Conservation (phyloP, 2,888 invertebrate species). For the Ormia ochracea region DNA sequence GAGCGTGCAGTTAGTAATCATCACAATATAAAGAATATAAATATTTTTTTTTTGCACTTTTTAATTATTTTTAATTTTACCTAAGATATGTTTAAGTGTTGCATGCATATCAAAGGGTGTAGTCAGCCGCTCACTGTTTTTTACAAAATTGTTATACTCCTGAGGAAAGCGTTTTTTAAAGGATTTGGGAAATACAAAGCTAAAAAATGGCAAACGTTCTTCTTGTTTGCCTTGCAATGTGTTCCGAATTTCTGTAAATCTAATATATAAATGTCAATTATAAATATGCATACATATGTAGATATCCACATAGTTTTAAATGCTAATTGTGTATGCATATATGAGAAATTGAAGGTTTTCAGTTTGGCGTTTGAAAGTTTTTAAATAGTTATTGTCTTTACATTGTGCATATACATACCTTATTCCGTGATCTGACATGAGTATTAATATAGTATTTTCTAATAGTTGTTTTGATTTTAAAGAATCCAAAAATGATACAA, state of each 20-base stretch:
- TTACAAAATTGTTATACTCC: constrained; percentile 80
- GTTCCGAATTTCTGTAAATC: constrained; percentile 88
- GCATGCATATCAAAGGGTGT: constrained; percentile 94
- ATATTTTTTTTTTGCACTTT: too few species aligned
- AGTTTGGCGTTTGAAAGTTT: background rate
- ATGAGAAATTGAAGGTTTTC: too few species aligned
- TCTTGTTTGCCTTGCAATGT: constrained; percentile 95
- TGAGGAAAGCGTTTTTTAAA: constrained; percentile 81
- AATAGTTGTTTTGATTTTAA: constrained; percentile 81
- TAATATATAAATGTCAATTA: constrained; percentile 72
- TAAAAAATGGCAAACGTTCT: constrained; percentile 92
- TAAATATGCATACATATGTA: background rate
- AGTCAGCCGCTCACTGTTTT: constrained; percentile 83
- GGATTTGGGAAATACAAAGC: constrained; percentile 85
- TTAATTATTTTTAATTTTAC: constrained; percentile 64
- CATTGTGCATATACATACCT: constrained; percentile 78
- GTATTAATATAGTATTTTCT: constrained; percentile 87
- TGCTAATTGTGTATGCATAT: too few species aligned
- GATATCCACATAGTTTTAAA: too few species aligned
- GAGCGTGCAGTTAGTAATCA: too few species aligned
- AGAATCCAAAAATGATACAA: constrained; percentile 81
- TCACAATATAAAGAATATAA: too few species aligned
- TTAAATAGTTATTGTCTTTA: too few species aligned
- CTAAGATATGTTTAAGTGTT: constrained; percentile 83
- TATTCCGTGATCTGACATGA: constrained; percentile 96